Evolutionary conservation across 2,113 vertebrate species (phyloP).

Genomic region (Hydrochoerus hydrochaeris): DNA sequence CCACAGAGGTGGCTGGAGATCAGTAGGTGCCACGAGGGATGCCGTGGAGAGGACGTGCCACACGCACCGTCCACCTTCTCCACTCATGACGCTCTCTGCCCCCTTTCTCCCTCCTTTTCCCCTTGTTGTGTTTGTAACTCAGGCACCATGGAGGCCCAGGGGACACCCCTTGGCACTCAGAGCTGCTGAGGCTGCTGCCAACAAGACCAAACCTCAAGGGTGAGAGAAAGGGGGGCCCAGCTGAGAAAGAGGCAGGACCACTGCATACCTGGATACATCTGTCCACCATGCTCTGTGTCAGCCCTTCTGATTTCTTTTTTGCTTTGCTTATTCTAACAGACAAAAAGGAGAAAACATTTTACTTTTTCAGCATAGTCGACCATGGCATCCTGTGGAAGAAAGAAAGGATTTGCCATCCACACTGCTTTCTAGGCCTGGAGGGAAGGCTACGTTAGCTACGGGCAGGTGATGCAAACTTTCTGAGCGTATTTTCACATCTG

Average conservation of each 20-base stretch:
- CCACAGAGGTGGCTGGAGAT: background rate
- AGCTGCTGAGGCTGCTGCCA: background rate
- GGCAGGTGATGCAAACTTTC: background rate
- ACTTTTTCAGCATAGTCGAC: background rate
- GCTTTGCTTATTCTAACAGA: slow-evolving; percentile 93
- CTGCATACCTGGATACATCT: slow-evolving; percentile 95
- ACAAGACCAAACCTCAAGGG: background rate
- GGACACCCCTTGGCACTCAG: background rate
- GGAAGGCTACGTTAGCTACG: background rate
- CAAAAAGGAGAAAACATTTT: background rate
- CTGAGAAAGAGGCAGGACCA: background rate
- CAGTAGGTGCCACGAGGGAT: background rate
- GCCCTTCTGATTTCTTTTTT: slow-evolving; percentile 96
- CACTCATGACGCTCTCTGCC: background rate
- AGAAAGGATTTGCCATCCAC: background rate
- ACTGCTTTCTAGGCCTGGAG: background rate
- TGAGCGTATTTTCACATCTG: background rate
- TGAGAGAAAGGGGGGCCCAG: background rate
- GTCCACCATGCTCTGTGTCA: slow-evolving; percentile 99
- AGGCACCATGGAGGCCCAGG: background rate
- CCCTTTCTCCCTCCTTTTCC: background rate
- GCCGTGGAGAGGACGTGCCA: accelerated
- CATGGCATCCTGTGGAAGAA: background rate
- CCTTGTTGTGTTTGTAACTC: background rate
- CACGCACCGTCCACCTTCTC: background rate